Base-by-base conservation (phyloP, 2,888 invertebrate species). In the Neoascia interrupta region DNA sequence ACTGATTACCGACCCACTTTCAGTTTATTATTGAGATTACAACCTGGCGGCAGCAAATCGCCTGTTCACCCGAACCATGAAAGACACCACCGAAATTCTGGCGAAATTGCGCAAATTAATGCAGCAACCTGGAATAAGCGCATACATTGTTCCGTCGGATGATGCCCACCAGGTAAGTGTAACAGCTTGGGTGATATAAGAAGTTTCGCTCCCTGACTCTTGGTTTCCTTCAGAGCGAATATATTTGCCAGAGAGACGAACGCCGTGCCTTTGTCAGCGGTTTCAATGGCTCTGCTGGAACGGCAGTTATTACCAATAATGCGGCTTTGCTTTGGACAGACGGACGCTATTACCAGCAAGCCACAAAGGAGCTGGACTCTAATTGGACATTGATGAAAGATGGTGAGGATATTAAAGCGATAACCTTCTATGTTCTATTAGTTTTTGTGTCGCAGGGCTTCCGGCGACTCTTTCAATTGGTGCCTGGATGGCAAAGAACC, bases 301-400 rank as follows among this genome's bases (percentile, higher is more conserved):
- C 96, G 0, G 97, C 96, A 0, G 90, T 98, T 5, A 91, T 99
- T 39, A 97, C 97, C 0, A 86, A 90, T 0, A 89, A 91, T 0
- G 89, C 91, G 15, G 96, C 96, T 0, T 90, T 94, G 2, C 87
- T 99, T n/a, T 99, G 99, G 98, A 99, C 99, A 0, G 99, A 99
- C 89, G 99, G 98, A 0, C 90, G 99, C 5, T 99, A 99, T 87
- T 97, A 94, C 87, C 91, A 96, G 19, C 99, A 99, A 90, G 98
- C 97, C 0, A 90, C 90, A 11, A 90, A 93, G 81, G 94, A 99
- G 86, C 90, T 97, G 28, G 96, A 97, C 86, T 85, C 90, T 0
- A 90, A 91, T 39, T 99, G 99, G 99, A 94, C 92, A 0, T 90
- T 99, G 4, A 98, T 99, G 97, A 97, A 95, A 87, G 93, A 94